Percentiles rank a stretch among this genome's conserved stretches.
Conservation (phyloP, 2,888 invertebrate species). For the Biston stratarius region DNA sequence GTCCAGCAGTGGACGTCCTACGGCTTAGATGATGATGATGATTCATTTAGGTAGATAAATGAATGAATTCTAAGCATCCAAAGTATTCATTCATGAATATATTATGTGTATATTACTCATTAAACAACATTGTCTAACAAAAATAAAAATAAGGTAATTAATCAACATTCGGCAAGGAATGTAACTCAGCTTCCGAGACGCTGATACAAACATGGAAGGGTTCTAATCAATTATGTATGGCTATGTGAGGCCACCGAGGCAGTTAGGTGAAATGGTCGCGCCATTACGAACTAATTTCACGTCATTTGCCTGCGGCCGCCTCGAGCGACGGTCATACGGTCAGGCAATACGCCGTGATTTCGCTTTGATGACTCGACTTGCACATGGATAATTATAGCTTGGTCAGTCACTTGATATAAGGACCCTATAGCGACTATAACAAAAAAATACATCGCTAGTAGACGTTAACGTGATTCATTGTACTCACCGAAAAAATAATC, state of each 20-base stretch:
- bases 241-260: conserved; percentile 76
- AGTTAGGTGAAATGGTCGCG: conserved; percentile 83
- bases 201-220: conserved; percentile 59
- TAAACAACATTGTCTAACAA: too few species aligned
- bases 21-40: too few species aligned
- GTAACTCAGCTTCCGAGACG: conserved; percentile 28
- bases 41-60: too few species aligned
- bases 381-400: conserved; percentile 25
- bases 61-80: too few species aligned
- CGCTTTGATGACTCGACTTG: conserved; percentile 41
- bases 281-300: conserved; percentile 85
- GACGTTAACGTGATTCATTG: too few species aligned
- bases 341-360: conserved; percentile 40
- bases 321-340: conserved; percentile 68
- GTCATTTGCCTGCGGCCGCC: conserved; percentile 84
- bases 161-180: conserved; percentile 20
- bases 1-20: too few species aligned
- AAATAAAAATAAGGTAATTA: background rate
- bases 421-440: background rate
- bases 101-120: too few species aligned
- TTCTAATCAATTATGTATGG: conserved; percentile 80
- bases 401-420: conserved; percentile 23
- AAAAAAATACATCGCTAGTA: too few species aligned
- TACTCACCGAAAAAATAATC: too few species aligned
- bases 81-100: too few species aligned